phyloP scores from a whole-genome alignment of 2,888 invertebrate species.

The Lasioglossum pauxillum region DNA sequence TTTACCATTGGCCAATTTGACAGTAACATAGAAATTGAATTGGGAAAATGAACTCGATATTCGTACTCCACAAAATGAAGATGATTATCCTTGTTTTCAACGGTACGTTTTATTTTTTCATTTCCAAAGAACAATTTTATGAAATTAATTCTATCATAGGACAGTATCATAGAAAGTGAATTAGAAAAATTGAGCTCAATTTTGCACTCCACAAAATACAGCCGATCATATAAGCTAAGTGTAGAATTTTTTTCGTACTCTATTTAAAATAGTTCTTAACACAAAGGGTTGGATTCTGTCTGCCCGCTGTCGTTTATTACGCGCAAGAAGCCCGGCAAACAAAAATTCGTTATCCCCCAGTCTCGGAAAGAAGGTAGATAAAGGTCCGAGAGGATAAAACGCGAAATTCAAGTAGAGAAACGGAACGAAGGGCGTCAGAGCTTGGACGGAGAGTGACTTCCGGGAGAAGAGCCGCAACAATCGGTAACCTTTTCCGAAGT shows the following conservation, averaged over 20 bases:
- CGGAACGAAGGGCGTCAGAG: not conserved
- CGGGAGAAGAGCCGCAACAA: not conserved
- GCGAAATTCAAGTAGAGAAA: not conserved
- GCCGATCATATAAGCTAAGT: not conserved
- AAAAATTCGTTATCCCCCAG: not conserved
- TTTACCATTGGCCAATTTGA: too few relatives aligned
- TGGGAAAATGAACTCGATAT: too few relatives aligned
- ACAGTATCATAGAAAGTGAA: too few relatives aligned
- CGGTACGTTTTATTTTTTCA: too few relatives aligned
- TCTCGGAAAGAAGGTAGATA: not conserved
- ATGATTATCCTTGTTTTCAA: too few relatives aligned
- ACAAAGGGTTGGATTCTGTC: not conserved
- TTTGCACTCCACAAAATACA: too few relatives aligned
- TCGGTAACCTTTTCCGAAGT: conserved; percentile 8
- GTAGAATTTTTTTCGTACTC: not conserved
- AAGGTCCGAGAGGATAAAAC: not conserved
- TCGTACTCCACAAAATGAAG: too few relatives aligned
- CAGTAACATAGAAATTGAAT: too few relatives aligned
- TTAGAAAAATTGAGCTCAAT: too few relatives aligned
- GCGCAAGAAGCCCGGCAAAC: not conserved
- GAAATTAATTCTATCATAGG: too few relatives aligned
- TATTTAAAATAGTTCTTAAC: not conserved
- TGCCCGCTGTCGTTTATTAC: not conserved
- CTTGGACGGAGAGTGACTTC: not conserved
- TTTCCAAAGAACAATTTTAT: too few relatives aligned